phyloP scores from a whole-genome alignment of 2,797 vertebrate genomes.

The Rhyacichthys aspro region DNA sequence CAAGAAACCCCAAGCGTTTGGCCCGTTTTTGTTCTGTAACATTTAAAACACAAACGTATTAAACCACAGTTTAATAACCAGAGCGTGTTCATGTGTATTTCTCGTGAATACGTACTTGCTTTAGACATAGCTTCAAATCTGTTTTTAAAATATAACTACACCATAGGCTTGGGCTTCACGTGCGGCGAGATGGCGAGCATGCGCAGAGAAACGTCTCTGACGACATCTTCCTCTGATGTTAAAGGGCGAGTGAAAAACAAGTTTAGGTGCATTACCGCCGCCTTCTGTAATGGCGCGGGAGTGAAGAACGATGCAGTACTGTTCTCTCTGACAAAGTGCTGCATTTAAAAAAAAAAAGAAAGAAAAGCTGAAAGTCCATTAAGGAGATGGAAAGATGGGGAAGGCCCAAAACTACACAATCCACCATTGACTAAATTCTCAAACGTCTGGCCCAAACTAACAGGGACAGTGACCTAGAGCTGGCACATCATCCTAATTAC shows the following conservation, averaged over 20 bases:
- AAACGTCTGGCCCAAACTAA: too few relatives aligned
- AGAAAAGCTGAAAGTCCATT: too few relatives aligned
- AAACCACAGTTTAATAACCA: not conserved
- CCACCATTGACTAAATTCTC: too few relatives aligned
- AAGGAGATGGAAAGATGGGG: too few relatives aligned
- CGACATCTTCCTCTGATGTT: constrained; percentile 33
- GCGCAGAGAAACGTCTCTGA: constrained; percentile 18
- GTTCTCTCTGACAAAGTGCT: too few relatives aligned
- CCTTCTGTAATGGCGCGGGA: not conserved
- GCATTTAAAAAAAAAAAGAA: too few relatives aligned
- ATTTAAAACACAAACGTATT: constrained; percentile 6
- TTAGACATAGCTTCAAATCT: constrained; percentile 70
- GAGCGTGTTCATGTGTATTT: not conserved
- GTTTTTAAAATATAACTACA: not conserved
- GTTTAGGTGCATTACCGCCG: not conserved
- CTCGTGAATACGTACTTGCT: constrained; percentile 70
- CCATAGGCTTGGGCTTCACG: constrained; percentile 52
- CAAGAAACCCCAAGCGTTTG: constrained; percentile 73
- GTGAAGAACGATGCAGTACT: too few relatives aligned
- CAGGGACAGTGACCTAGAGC: too few relatives aligned
- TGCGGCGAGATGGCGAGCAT: constrained; percentile 24
- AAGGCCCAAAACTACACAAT: too few relatives aligned
- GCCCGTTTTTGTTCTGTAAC: constrained; percentile 81
- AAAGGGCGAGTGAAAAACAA: too few relatives aligned
- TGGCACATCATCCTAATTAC: too few relatives aligned